Conservation (phyloP, 37 sponge, comb jelly and placozoan genomes). For the Theonella swinhoei region DNA sequence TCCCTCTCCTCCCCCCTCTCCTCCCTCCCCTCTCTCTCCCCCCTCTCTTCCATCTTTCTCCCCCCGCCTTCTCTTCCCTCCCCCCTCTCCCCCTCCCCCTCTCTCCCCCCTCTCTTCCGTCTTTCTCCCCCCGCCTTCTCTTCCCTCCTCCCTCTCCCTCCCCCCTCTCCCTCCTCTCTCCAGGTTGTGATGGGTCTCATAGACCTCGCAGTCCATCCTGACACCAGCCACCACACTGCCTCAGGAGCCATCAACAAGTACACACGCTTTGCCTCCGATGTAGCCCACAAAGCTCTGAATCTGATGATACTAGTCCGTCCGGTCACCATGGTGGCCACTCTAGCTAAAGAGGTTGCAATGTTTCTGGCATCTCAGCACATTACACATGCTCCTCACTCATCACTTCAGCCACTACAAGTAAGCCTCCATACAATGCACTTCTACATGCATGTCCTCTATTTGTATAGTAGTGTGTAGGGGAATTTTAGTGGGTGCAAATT, state of each 20-base stretch:
- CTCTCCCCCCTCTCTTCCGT: no score
- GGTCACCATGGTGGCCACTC: conserved; percentile 64
- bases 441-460: no score
- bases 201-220: conserved; percentile 59
- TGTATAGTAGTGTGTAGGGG: neutral
- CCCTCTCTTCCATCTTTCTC: no score
- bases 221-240: neutral
- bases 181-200: conserved; percentile 73
- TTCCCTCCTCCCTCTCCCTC: no score
- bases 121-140: no score
- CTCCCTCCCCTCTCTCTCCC: no score
- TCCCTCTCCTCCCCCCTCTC: no score
- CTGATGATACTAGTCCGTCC: conserved; percentile 70
- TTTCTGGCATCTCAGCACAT: conserved; percentile 66
- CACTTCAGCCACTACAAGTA: conserved; percentile 62
- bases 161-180: no score
- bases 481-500: neutral
- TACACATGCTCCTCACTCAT: conserved; percentile 74
- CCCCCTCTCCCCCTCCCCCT: no score
- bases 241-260: neutral
- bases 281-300: conserved; percentile 76
- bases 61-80: no score
- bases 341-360: conserved; percentile 84
- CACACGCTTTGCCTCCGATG: conserved; percentile 42
- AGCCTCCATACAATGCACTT: neutral